Evolutionary conservation across 1,140 invertebrate genomes (phyloP).

Genomic region (Chelonus insularis): DNA sequence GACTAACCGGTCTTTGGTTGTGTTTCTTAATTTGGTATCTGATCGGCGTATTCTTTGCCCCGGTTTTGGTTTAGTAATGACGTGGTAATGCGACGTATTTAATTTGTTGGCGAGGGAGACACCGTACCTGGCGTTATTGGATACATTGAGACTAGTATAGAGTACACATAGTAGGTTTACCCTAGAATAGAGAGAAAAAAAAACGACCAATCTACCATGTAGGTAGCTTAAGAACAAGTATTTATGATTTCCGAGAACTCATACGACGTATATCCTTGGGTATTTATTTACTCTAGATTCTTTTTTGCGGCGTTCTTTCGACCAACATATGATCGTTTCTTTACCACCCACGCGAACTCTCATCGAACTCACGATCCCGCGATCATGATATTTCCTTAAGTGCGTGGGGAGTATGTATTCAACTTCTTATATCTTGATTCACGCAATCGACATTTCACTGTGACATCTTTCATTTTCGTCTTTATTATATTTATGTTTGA

Average conservation of each 20-base stretch:
- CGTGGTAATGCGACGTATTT: not conserved
- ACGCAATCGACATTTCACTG: not conserved
- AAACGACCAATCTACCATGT: slow-evolving; percentile 16
- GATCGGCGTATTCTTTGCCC: slow-evolving; percentile 31
- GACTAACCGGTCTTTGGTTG: slow-evolving; percentile 2
- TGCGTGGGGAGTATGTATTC: not conserved
- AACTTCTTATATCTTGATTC: slow-evolving; percentile 10
- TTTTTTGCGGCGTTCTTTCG: not conserved
- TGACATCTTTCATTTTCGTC: slow-evolving; percentile 19
- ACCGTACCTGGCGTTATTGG: slow-evolving; percentile 11
- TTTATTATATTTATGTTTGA: not conserved
- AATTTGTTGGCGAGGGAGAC: not conserved
- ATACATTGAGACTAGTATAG: no score
- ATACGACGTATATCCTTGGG: slow-evolving; percentile 1
- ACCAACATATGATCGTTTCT: not conserved
- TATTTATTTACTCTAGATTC: slow-evolving; percentile 29
- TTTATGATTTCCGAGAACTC: slow-evolving; percentile 31
- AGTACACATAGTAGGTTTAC: slow-evolving; percentile 15
- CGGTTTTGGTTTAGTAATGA: slow-evolving; percentile 30
- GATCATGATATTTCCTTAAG: not conserved
- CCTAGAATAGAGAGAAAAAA: not conserved
- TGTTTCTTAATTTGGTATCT: slow-evolving; percentile 36
- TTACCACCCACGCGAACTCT: not conserved
- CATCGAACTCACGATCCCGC: not conserved
- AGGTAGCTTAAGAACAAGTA: slow-evolving; percentile 18